These are phyloP conservation scores for Habropoda laboriosa DNA, from an alignment of 1,140 invertebrate genomes.

Conservation along the genomic window DNA sequence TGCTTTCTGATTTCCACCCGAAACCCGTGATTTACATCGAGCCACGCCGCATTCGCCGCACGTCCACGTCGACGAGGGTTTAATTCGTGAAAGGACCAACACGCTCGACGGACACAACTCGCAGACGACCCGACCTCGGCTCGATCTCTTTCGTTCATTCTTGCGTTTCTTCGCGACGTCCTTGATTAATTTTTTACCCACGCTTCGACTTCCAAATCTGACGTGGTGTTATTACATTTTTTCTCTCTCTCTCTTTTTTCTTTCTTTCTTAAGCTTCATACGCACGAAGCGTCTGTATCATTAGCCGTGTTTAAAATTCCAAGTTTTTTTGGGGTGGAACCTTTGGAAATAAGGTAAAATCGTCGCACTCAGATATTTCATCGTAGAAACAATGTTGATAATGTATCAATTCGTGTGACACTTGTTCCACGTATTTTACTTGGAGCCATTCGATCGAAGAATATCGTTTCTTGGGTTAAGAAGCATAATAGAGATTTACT, in stretches of 20 bases:
- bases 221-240: background rate
- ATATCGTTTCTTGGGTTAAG: too few species aligned
- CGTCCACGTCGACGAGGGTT: slow-evolving; percentile 58
- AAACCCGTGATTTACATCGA: slow-evolving; percentile 61
- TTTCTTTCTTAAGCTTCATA: background rate
- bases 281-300: too few species aligned
- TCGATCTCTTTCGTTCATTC: background rate
- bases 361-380: too few species aligned
- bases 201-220: background rate
- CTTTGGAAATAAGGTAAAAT: too few species aligned
- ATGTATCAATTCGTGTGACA: too few species aligned
- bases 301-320: too few species aligned
- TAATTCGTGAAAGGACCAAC: slow-evolving; percentile 43
- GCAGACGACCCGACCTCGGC: background rate
- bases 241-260: background rate
- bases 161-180: background rate
- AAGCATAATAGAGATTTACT: too few species aligned
- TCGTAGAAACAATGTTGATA: too few species aligned
- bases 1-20: slow-evolving; percentile 61
- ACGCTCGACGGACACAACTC: background rate
- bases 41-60: slow-evolving; percentile 49
- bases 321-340: too few species aligned
- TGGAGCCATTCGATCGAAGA: too few species aligned
- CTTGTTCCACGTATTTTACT: too few species aligned
- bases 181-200: slow-evolving; percentile 4